These are phyloP conservation scores for Centruroides vittatus DNA, from an alignment of 1,140 invertebrate species.

Conservation along the genomic window DNA sequence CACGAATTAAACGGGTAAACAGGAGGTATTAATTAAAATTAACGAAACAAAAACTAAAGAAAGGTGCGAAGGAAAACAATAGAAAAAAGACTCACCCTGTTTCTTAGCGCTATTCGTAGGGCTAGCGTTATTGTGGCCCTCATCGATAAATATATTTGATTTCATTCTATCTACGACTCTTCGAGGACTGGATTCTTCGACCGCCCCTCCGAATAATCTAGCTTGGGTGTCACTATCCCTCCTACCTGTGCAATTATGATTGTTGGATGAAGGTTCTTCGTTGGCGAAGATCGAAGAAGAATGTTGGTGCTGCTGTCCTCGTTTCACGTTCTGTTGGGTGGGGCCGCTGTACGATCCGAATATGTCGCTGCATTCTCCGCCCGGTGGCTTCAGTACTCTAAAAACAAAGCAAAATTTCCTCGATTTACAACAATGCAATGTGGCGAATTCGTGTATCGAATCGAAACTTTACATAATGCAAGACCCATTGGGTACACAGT, in stretches of 20 bases:
- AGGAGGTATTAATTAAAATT: not conserved
- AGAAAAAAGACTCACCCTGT: constrained; percentile 4
- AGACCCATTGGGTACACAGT: too few species aligned
- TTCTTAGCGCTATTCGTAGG: constrained; percentile 3
- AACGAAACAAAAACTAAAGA: too few species aligned
- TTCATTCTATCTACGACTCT: constrained; percentile 14
- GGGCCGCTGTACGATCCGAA: constrained; percentile 30
- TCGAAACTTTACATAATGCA: too few species aligned
- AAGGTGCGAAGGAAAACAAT: not conserved
- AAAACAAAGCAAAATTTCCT: not conserved
- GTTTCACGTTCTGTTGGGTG: constrained; percentile 17
- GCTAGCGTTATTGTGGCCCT: constrained; percentile 2
- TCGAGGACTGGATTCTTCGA: constrained; percentile 7
- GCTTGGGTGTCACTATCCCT: constrained; percentile 1
- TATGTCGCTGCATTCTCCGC: constrained; percentile 46
- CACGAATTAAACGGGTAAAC: not conserved
- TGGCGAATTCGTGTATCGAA: too few species aligned
- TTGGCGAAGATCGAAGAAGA: too few species aligned
- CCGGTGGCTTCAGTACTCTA: constrained; percentile 49
- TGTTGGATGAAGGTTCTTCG: not conserved
- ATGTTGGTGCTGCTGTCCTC: not conserved
- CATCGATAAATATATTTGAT: constrained; percentile 14
- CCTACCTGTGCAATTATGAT: not conserved
- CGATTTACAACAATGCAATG: too few species aligned
- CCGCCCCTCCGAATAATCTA: constrained; percentile 8